Evolutionary conservation across 1,140 invertebrate species (phyloP), one percentile per base, ranked within the genome.

Genomic region (Gryon sp.): DNA sequence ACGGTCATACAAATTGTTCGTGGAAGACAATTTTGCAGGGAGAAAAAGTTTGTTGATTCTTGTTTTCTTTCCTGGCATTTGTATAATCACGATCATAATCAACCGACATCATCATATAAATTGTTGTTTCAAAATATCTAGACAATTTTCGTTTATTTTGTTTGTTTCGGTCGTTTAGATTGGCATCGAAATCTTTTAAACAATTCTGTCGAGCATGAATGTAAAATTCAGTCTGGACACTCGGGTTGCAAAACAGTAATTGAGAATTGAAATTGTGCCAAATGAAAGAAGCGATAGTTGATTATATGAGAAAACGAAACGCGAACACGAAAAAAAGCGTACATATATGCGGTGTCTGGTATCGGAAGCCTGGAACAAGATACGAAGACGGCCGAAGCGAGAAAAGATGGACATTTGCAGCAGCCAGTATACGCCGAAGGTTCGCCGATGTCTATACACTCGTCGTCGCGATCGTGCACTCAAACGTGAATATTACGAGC

Each of bases 401-500:
- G 63, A 76, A 76, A 69, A 60, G 72, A 75, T 68, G 46, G 55
- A 68, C 55, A 55, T 55, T 63, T 40, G 57, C 46, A 53, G 14
- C 62, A 24, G 55, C 53, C n/a, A n/a, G n/a, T n/a, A n/a, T n/a
- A n/a, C n/a, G 55, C 8, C 36, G 55, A 55, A 62, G 55, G 40
- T 75, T 14, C 36, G 0, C 20, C 45, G 34, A 34, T 55, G 53
- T 66, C 45, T 38, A 46, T 38, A 53, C 70, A 55, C 60, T 73
- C 60, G 50, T 57, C 52, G 59, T 36, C 26, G 52, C 57, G 59
- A 60, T 75, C 62, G 70, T 38, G 72, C 62, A 68, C 46, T 68
- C 53, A 75, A 62, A 68, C 57, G 73, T 76, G 62, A 76, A 76
- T 76, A 76, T 76, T 63, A 75, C 57, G 18, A 57, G 24, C 41